These are phyloP conservation scores for Arctia plantaginis DNA, from an alignment of 2,888 invertebrate species.

Conservation along the genomic window DNA sequence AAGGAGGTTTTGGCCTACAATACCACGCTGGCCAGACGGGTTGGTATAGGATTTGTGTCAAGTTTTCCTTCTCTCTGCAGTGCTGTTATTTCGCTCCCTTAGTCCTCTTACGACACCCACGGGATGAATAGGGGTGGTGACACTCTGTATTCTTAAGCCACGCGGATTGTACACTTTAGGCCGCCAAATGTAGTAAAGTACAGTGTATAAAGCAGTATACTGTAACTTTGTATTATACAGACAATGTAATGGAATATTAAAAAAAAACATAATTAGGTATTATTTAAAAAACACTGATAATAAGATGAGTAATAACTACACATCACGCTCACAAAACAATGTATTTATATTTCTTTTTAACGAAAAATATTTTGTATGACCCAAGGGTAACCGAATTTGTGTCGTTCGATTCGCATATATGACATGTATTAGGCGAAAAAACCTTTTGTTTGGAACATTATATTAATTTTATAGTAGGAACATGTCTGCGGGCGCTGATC, in stretches of 20 bases:
- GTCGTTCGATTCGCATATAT: neutral
- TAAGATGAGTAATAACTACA: conserved; percentile 6
- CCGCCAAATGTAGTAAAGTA: too few species aligned
- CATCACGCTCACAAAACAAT: neutral
- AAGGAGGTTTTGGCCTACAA: too few species aligned
- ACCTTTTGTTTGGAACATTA: neutral
- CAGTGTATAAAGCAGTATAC: too few species aligned
- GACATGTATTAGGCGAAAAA: neutral
- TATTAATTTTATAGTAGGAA: neutral
- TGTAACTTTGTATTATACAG: conserved; percentile 11
- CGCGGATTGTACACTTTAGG: too few species aligned
- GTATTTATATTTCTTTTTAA: neutral
- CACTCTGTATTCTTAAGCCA: too few species aligned
- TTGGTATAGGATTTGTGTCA: too few species aligned
- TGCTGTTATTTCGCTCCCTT: too few species aligned
- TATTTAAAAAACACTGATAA: conserved; percentile 13
- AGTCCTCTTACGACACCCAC: too few species aligned
- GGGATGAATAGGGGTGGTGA: too few species aligned
- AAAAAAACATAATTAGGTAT: conserved; percentile 18
- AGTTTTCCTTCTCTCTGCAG: too few species aligned
- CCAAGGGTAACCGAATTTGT: too few species aligned
- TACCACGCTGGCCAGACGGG: too few species aligned
- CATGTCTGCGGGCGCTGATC: neutral
- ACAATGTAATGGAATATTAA: conserved; percentile 18
- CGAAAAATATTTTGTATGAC: neutral